Base-by-base conservation (phyloP, 2,113 vertebrate genomes). In the Dicentrarchus labrax region DNA sequence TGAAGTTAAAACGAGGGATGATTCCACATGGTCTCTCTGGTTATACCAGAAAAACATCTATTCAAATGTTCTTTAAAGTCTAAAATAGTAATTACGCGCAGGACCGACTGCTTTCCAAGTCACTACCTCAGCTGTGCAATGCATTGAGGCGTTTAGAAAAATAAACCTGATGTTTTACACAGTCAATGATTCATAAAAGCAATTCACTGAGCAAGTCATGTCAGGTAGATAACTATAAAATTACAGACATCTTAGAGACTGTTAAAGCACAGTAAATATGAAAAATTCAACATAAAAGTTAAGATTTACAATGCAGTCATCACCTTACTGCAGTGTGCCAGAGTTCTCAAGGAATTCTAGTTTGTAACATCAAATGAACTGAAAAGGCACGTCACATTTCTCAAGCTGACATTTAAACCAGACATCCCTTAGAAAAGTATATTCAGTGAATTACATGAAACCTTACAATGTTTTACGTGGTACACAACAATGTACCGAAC, bases 341-440 rank as follows among this genome's bases (percentile, higher is more conserved):
- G 30, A 70, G 72, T 51, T 47, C 62, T 54, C 16, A 19, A 51
- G 54, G 30, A 78, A 65, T 60, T 78, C n/a, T 66, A 67, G 53
- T 79, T 17, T 74, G 56, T 24, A 84, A 78, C 72, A 77, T 84
- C 17, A 76, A 84, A 86, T 72, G 38, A 91, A 89, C 71, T 79
- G 59, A 92, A 92, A 93, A 91, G 91, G 92, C 92, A 93, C 91
- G 64, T 87, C 75, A 88, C 88, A 84, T 87, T 70, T 79, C 66
- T 85, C 67, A 75, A 84, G 80, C 66, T 10, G 80, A 92, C 81
- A 84, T 75, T 82, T 66, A 79, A 82, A 90, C 72, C 65, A 83
- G 38, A 82, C 61, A 57, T 64, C 89, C 78, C 45, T 38, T 65
- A 71, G 56, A 74, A 82, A 72, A 89, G 48, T 51, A 67, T 51